Evolutionary conservation across 2,888 invertebrate species (phyloP), one percentile per base, ranked within the genome.

Genomic region (Tinea semifulvella): DNA sequence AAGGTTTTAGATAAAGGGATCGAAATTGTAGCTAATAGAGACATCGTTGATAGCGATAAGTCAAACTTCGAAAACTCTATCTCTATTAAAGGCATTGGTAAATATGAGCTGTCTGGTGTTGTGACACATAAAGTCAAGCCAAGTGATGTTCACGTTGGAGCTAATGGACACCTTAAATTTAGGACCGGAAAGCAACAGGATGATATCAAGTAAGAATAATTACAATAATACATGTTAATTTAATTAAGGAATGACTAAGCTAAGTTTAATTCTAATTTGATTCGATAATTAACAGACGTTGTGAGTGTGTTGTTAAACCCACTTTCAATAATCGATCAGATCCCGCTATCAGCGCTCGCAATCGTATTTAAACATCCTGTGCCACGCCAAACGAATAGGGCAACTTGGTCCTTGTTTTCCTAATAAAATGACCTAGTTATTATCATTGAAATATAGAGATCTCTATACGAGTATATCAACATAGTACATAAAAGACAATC

Each of bases 51-150:
- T 0, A 64, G 69, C 10, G 76, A 82, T 20, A 86, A 87, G 56
- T 87, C 85, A 1, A 88, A 88, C 57, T 77, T 87, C 31, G 79
- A 82, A 31, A 85, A 88, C 54, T 81, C 79, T 26, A 48, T 90
- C 6, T 76, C 80, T 3, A 52, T 89, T 11, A 84, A 84, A 19
- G 82, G 83, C 38, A 81, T 86, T 8, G 85, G 85, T 43, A 88
- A 84, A 56, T 84, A 88, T 55, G 85, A 87, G 54, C 63, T 87
- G 0, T 84, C 84, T 19, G 86, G 87, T 40, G 77, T 82, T 0
- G 66, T 88, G 0, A 65, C 72, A 1, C 85, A 88, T 56, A 82
- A 76, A 43, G 61, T 76, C 2, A 79, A 80, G 52, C 71, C 80
- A 1, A 82, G 84, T 44, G 84, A 86, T 49, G 53, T 84, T 11